Percentiles rank a stretch among this genome's conserved stretches.
These are phyloP conservation scores for Julus scandinavius DNA, from an alignment of 2,888 invertebrate species.

Conservation along the genomic window DNA sequence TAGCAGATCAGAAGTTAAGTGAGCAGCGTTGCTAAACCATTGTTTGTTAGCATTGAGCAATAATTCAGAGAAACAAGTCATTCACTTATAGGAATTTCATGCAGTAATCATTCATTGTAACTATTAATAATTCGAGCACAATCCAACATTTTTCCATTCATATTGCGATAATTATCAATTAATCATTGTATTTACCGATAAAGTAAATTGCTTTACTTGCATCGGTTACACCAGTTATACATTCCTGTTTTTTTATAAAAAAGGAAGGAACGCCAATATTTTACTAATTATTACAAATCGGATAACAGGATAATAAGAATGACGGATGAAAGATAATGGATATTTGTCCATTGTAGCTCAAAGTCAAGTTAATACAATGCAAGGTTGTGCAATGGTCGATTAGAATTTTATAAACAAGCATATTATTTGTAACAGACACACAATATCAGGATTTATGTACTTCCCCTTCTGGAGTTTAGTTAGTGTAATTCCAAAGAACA, in stretches of 20 bases:
- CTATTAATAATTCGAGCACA: too few relatives aligned
- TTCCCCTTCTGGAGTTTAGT: background rate
- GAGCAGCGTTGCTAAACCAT: too few relatives aligned
- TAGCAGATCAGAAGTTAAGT: too few relatives aligned
- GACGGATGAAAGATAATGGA: background rate
- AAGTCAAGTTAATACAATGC: background rate
- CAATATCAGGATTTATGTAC: background rate
- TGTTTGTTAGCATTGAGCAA: too few relatives aligned
- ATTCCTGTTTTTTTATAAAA: background rate
- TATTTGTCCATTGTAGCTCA: background rate
- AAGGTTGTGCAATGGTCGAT: background rate
- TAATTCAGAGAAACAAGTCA: too few relatives aligned
- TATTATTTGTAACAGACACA: background rate
- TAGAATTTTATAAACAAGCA: constrained; percentile 22
- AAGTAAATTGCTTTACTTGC: background rate
- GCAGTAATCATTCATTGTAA: too few relatives aligned
- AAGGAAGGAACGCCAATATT: background rate
- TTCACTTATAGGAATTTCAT: too few relatives aligned
- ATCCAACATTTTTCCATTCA: too few relatives aligned
- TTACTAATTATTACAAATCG: background rate
- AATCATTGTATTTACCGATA: background rate
- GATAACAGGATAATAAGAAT: background rate
- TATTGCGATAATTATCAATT: too few relatives aligned
- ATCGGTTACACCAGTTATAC: background rate
- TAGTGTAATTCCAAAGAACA: background rate